Conservation (phyloP, 1,140 invertebrate genomes). For the Cryptotermes secundus region DNA sequence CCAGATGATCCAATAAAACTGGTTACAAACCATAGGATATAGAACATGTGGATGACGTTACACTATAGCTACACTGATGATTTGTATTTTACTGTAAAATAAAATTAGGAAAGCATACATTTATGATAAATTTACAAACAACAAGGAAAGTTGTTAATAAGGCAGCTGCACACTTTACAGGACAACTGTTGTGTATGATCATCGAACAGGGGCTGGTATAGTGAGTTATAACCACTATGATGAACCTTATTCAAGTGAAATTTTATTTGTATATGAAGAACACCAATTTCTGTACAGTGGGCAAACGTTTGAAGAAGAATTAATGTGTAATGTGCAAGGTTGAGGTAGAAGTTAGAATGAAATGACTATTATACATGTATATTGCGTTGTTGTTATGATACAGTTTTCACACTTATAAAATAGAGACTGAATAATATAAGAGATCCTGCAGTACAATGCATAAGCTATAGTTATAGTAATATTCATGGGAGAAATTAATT, state of each 20-base stretch:
- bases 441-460: background rate
- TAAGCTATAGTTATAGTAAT: background rate
- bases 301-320: background rate
- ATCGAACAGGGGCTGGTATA: background rate
- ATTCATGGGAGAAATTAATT: background rate
- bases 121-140: too few relatives aligned
- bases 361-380: background rate
- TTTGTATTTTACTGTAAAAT: background rate
- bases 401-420: background rate
- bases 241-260: background rate
- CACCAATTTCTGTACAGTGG: background rate
- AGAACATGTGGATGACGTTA: too few relatives aligned
- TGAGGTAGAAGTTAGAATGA: background rate
- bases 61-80: background rate
- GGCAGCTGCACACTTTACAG: background rate
- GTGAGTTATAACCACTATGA: background rate
- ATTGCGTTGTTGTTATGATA: background rate
- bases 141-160: background rate
- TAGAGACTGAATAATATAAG: conserved; percentile 5
- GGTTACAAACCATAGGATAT: too few relatives aligned
- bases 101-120: too few relatives aligned
- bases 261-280: background rate
- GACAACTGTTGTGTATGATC: background rate
- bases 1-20: too few relatives aligned
- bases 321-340: background rate